Conservation (phyloP, 2,797 vertebrate genomes). For the Melanotaenia boesemani region DNA sequence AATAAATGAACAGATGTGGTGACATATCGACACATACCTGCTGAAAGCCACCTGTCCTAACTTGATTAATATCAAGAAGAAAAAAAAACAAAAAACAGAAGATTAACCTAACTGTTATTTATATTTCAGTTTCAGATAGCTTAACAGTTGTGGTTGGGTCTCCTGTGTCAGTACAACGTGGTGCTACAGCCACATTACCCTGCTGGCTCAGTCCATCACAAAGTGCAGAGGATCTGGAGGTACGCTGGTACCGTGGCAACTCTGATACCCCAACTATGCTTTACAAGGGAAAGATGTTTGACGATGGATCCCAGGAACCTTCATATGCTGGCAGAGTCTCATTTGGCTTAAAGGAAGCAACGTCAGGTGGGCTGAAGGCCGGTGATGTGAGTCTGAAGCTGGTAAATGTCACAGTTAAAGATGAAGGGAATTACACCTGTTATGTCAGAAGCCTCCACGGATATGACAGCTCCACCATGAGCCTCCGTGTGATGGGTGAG, state of each 20-base stretch:
- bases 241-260: slow-evolving; percentile 61
- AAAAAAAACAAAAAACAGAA: background rate
- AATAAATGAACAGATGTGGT: too few relatives aligned
- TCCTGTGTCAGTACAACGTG: background rate
- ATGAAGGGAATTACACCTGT: slow-evolving; percentile 64
- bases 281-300: slow-evolving; percentile 15
- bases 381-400: slow-evolving; percentile 74
- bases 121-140: slow-evolving; percentile 27
- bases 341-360: slow-evolving; percentile 42
- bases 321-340: slow-evolving; percentile 47
- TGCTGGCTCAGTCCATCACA: slow-evolving; percentile 70
- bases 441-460: slow-evolving; percentile 61
- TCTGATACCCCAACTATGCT: slow-evolving; percentile 27
- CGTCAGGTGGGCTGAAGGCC: slow-evolving; percentile 47
- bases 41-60: background rate
- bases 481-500: slow-evolving; percentile 68
- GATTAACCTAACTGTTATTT: background rate
- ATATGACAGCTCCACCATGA: slow-evolving; percentile 3
- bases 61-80: too few relatives aligned
- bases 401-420: slow-evolving; percentile 35
- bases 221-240: slow-evolving; percentile 62
- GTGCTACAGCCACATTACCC: slow-evolving; percentile 48
- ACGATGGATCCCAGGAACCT: background rate
- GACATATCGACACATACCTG: too few relatives aligned
- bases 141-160: slow-evolving; percentile 14